A percentile compares a stretch with the other conserved stretches of the same genome.
phyloP scores from a whole-genome alignment of 2,888 invertebrate genomes.

The Cylloceria caligata region DNA sequence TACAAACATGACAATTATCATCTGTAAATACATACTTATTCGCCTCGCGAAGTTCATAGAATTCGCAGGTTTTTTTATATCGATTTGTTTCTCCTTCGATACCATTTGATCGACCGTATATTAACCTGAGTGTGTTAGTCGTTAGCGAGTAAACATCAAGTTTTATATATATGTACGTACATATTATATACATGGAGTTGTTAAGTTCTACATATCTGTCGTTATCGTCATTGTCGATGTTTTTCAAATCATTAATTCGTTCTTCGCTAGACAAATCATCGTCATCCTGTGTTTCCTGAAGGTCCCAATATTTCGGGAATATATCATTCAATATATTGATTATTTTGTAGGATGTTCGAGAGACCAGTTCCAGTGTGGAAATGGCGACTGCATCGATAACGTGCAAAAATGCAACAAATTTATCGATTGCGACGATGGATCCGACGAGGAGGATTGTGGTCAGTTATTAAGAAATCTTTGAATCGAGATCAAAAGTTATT shows the following conservation, averaged over 20 bases:
- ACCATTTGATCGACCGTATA: slow-evolving; percentile 30
- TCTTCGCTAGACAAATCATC: slow-evolving; percentile 31
- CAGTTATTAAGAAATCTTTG: slow-evolving; percentile 54
- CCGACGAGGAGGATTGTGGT: slow-evolving; percentile 83
- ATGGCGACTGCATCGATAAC: slow-evolving; percentile 87
- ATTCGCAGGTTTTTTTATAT: slow-evolving; percentile 19
- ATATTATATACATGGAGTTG: slow-evolving; percentile 30
- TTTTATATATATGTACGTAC: slow-evolving; percentile 21
- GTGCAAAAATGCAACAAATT: slow-evolving; percentile 84
- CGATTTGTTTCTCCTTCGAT: slow-evolving; percentile 16
- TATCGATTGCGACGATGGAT: slow-evolving; percentile 84
- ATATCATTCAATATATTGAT: slow-evolving; percentile 28
- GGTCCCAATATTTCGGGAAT: slow-evolving; percentile 2
- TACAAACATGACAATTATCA: slow-evolving; percentile 9
- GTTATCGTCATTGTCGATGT: slow-evolving; percentile 61
- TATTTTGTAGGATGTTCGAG: slow-evolving; percentile 87
- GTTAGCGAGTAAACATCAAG: slow-evolving; percentile 47
- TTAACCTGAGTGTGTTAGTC: slow-evolving; percentile 59
- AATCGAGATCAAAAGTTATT: not conserved
- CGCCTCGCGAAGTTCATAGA: slow-evolving; percentile 10
- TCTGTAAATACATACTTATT: slow-evolving; percentile 38
- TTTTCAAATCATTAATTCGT: slow-evolving; percentile 39
- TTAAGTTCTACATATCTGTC: slow-evolving; percentile 55
- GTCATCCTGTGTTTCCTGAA: slow-evolving; percentile 23
- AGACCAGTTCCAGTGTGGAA: slow-evolving; percentile 89